Evolutionary conservation across 23 tunicate genomes (phyloP), one percentile per base, ranked within the genome.

Genomic region (Styela plicata): DNA sequence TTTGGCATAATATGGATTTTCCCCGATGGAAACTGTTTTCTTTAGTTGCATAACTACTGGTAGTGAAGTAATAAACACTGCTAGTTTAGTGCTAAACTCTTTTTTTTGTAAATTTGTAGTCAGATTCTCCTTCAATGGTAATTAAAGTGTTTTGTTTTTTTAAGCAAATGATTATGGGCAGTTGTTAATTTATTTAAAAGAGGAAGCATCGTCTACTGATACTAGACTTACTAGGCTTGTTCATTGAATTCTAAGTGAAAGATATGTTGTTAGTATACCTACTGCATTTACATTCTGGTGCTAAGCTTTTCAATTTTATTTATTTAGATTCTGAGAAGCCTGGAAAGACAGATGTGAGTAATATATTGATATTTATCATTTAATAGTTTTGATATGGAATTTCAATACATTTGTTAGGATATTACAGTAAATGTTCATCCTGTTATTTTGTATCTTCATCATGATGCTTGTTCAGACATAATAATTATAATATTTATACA

Each of bases 291-390:
- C n/a, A n/a, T n/a, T 44, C 7, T 44, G 57, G 57, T 44, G 57
- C 13, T 44, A 13, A 44, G 7, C 7, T 44, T 13, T 44, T 44
- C 7, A 44, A 5, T 44, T 13, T 44, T 44, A 5, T 13, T 30
- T 30, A 71, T 71, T 71, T 71, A 71, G 77, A 30, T 36, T 18
- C 32, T 71, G 77, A 71, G 17, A 71, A 71, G 77, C 5, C 36
- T 34, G 34, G 32, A 5, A 71, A 71, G 35, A 34, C 77, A 71
- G 77, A 71, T 33, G 77, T 71, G 16, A 21, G 77, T 71, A 21
- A 3, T 32, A 3, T 30, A 28, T 71, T 28, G 26, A 5, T 36
- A 18, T 5, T 66, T 17, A 25, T 28, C 16, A 66, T 66, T 66
- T 26, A 66, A 66, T 66, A 18, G 10, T 66, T 66, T 66, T 66